Evolutionary conservation across 1,140 invertebrate genomes (phyloP).

Genomic region (Druon quercuslanigerum): DNA sequence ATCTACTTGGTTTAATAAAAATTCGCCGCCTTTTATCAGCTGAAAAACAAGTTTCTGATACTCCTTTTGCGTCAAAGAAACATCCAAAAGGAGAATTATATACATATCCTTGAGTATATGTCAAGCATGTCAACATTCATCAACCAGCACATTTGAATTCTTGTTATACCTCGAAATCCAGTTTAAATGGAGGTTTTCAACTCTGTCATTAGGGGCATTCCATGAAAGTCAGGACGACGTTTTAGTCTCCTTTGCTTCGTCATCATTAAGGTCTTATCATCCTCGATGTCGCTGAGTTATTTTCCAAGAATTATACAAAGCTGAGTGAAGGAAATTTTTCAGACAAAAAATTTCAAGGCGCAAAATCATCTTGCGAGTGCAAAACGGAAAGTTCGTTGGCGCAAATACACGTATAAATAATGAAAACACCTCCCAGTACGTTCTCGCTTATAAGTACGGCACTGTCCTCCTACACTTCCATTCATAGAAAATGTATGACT

Average conservation of each 20-base stretch:
- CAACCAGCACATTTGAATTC: not conserved
- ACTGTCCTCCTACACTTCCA: conserved; percentile 19
- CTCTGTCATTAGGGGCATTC: not conserved
- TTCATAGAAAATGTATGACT: conserved; percentile 22
- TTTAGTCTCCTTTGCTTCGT: conserved; percentile 14
- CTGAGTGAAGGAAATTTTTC: not conserved
- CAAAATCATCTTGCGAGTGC: not conserved
- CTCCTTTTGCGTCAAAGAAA: too few relatives aligned
- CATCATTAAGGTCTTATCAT: not conserved
- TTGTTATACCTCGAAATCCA: not conserved
- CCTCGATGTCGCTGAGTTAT: conserved; percentile 7
- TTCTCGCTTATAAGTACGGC: not conserved
- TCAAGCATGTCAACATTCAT: not conserved
- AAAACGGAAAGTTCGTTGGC: not conserved
- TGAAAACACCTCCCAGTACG: conserved; percentile 4
- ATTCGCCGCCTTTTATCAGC: too few relatives aligned
- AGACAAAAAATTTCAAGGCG: not conserved
- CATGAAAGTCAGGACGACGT: not conserved
- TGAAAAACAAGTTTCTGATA: too few relatives aligned
- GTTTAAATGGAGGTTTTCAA: not conserved
- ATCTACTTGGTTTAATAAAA: too few relatives aligned
- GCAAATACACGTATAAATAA: conserved; percentile 18
- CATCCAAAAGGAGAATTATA: too few relatives aligned
- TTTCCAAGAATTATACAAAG: not conserved
- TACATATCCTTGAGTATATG: not conserved